A percentile compares a stretch with the other conserved stretches of the same genome.
Evolutionary conservation across 2,113 vertebrate species (phyloP).

Genomic region (Cyanistes caeruleus): DNA sequence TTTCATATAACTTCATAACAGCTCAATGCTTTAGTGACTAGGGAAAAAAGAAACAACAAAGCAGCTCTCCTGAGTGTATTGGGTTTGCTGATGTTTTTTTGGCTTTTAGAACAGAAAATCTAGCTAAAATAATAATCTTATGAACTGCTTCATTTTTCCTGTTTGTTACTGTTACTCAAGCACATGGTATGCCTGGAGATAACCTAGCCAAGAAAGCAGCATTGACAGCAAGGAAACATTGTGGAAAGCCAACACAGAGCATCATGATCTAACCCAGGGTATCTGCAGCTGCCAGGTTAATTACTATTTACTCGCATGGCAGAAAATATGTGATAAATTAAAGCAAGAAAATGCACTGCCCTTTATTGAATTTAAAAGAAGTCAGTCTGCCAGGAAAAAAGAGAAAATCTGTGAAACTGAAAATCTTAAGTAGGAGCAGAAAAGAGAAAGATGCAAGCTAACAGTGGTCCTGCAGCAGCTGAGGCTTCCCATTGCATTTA

Average conservation of each 20-base stretch:
- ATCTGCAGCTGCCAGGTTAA: background rate
- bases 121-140: constrained; percentile 38
- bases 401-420: background rate
- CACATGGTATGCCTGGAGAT: constrained; percentile 29
- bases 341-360: background rate
- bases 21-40: background rate
- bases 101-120: constrained; percentile 40
- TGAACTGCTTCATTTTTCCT: constrained; percentile 20
- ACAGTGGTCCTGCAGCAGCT: background rate
- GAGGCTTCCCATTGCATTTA: background rate
- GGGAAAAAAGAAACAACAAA: background rate
- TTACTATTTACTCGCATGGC: background rate
- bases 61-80: background rate
- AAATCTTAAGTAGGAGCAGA: background rate
- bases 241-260: background rate
- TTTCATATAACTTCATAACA: background rate
- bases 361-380: background rate
- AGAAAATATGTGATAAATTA: constrained; percentile 18
- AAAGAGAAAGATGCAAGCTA: background rate
- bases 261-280: background rate
- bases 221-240: background rate
- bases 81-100: background rate
- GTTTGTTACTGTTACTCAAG: constrained; percentile 51
- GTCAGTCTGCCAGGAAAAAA: background rate
- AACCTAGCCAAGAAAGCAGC: constrained; percentile 38